phyloP scores from a whole-genome alignment of 1,140 invertebrate species.

The Coenobita brevimanus region DNA sequence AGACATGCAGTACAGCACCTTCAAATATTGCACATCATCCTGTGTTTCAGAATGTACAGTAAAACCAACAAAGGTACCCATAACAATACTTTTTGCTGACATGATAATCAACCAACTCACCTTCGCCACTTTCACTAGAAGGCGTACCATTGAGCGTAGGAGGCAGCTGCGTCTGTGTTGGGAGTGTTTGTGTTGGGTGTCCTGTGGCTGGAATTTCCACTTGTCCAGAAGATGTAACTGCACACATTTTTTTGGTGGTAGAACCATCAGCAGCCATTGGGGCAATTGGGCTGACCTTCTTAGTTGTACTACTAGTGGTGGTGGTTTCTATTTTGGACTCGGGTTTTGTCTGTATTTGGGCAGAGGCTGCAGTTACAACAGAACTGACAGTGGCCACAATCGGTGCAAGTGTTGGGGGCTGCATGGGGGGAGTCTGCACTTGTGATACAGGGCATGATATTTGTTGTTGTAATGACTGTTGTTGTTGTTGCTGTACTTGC shows the following conservation, averaged over 20 bases:
- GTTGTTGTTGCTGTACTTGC: constrained; percentile 57
- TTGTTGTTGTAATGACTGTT: constrained; percentile 66
- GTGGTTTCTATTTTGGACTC: constrained; percentile 28
- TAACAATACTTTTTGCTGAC: no score
- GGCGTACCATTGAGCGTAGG: constrained; percentile 68
- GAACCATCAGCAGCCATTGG: background rate
- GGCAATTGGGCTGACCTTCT: constrained; percentile 20
- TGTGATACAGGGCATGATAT: constrained; percentile 48
- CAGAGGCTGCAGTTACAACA: background rate
- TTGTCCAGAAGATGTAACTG: background rate
- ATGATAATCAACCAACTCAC: constrained; percentile 24
- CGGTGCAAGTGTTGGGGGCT: constrained; percentile 45
- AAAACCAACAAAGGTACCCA: no score
- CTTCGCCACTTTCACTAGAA: constrained; percentile 56
- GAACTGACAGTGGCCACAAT: constrained; percentile 19
- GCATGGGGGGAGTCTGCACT: constrained; percentile 7
- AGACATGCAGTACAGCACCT: no score
- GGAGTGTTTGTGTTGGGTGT: constrained; percentile 60
- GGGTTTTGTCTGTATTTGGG: background rate
- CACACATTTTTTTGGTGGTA: constrained; percentile 29
- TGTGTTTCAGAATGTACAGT: no score
- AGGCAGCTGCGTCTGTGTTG: constrained; percentile 63
- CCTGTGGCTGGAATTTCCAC: background rate
- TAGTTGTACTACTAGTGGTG: background rate
- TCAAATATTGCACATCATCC: no score